Evolutionary conservation across 2,888 invertebrate genomes (phyloP).

Genomic region (Clanis bilineata): DNA sequence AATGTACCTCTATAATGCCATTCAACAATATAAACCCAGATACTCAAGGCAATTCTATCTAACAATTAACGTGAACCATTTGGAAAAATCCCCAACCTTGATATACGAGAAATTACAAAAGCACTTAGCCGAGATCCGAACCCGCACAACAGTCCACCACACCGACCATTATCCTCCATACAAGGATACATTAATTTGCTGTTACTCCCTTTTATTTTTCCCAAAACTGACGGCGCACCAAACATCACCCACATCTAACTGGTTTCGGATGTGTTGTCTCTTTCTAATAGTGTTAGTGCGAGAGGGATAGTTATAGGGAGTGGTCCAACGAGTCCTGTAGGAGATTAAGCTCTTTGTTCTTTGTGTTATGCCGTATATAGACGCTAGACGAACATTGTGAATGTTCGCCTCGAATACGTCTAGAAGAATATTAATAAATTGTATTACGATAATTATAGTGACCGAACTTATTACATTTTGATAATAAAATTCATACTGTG

Average conservation of each 20-base stretch:
- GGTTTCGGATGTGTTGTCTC: conserved; percentile 25
- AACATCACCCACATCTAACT: conserved; percentile 22
- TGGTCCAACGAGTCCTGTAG: conserved; percentile 32
- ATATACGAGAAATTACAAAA: conserved; percentile 9
- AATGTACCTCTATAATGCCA: too few relatives aligned
- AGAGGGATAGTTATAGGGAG: conserved; percentile 28
- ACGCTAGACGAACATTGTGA: background rate
- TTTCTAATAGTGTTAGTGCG: conserved; percentile 20
- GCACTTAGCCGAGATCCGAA: conserved; percentile 9
- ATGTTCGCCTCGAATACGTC: background rate
- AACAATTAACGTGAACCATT: background rate
- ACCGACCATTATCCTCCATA: conserved; percentile 1
- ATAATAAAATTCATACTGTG: too few relatives aligned
- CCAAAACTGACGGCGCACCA: conserved; percentile 1
- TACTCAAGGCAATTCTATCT: background rate
- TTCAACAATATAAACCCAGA: background rate
- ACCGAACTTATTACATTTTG: too few relatives aligned
- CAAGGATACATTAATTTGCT: conserved; percentile 12
- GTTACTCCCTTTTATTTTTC: conserved; percentile 10
- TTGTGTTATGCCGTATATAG: background rate
- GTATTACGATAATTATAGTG: too few relatives aligned
- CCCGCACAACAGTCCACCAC: conserved; percentile 1
- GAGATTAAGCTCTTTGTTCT: conserved; percentile 28
- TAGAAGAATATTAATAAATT: too few relatives aligned
- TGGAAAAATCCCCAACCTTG: background rate